Evolutionary conservation across 2,113 vertebrate genomes (phyloP).

Genomic region (Silurus glanis): DNA sequence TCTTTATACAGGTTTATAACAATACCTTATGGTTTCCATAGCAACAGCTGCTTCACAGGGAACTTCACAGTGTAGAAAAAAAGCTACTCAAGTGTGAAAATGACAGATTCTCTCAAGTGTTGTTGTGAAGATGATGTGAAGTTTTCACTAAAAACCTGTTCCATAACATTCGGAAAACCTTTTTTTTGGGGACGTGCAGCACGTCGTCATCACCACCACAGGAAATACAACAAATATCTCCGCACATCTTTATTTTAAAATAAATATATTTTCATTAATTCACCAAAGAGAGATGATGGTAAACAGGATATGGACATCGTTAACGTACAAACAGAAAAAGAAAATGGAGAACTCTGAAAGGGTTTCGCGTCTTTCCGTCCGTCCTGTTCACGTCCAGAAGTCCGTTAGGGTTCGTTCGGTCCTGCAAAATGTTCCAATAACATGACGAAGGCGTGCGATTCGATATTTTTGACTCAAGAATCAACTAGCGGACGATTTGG

Average conservation of each 20-base stretch:
- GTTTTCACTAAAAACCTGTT: no score
- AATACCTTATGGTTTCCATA: background rate
- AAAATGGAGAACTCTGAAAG: constrained; percentile 65
- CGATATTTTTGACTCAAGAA: background rate
- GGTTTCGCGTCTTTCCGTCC: background rate
- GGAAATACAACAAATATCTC: constrained; percentile 1
- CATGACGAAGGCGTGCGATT: background rate
- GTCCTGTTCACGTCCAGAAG: background rate
- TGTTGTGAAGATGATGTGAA: no score
- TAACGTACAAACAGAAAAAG: constrained; percentile 94
- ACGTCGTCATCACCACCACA: no score
- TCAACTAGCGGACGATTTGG: background rate
- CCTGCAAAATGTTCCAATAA: background rate
- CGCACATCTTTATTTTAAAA: constrained; percentile 79
- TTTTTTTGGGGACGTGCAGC: no score
- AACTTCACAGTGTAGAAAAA: background rate
- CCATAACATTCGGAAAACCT: no score
- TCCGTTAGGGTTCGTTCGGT: background rate
- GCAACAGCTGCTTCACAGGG: background rate
- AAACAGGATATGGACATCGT: constrained; percentile 97
- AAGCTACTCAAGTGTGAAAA: no score
- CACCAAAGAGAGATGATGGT: constrained; percentile 95
- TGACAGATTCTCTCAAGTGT: no score
- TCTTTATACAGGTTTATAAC: background rate
- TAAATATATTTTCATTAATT: constrained; percentile 99